Evolutionary conservation across 2,797 vertebrate genomes (phyloP), one percentile per base, ranked within the genome.

Genomic region (Sebastes matsubarae): DNA sequence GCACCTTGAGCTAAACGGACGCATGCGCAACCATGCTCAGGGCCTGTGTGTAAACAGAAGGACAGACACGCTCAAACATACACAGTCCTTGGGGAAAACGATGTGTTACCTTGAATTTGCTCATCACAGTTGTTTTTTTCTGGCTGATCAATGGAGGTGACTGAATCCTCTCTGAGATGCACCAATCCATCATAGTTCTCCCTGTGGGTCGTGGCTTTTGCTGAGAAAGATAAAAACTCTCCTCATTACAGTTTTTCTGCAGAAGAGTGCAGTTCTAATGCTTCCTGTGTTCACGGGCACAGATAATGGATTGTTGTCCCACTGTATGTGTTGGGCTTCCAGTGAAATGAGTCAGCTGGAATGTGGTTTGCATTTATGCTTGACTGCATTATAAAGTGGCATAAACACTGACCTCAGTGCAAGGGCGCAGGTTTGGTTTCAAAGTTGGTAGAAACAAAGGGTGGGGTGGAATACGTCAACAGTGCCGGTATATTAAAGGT

Each of bases 341-440:
- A 80, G 83, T 79, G 57, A 82, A 81, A 82, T 91, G 79, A 92
- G 74, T 91, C 89, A 90, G 78, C 73, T 46, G 36, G 55, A 77
- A 58, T 85, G 85, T 79, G 91, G 81, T 92, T 90, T 91, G 85
- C 77, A 64, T 88, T 90, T 77, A 79, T 80, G 83, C 88, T 77
- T 65, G 61, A 79, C 80, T 85, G 84, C 80, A 82, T 90, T 72
- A 87, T 77, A 85, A 83, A 86, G 59, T 80, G 65, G 57, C 63
- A 77, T 65, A 77, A 89, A 87, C 79, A 81, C 73, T 79, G 75
- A 87, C 82, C 81, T 83, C 81, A 87, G n/a, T 22, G 24, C 80
- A 78, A 75, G 59, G 22, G 58, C 2, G 27, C 68, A 83, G 50
- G 55, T 79, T 84, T 42, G 65, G 70, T 79, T 90, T 90, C 36